Conservation (phyloP, 2,113 vertebrate genomes). For the Poicephalus gulielmi region DNA sequence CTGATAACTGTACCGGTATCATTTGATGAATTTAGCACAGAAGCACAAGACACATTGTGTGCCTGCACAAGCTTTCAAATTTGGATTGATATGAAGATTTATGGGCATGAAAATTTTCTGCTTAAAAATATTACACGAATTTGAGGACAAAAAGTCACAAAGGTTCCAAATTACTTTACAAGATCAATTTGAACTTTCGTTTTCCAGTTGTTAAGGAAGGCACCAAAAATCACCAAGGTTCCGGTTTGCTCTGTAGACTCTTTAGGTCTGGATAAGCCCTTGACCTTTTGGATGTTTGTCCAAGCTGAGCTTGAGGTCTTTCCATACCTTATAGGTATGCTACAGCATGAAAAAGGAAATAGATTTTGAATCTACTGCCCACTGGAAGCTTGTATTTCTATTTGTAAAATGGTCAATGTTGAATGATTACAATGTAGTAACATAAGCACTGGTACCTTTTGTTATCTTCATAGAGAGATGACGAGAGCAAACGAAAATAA, state of each 20-base stretch:
- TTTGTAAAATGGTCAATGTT: background rate
- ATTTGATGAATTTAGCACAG: background rate
- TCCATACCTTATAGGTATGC: background rate
- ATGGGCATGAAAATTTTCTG: background rate
- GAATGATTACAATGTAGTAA: background rate
- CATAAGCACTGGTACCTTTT: accelerated
- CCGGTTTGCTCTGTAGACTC: background rate
- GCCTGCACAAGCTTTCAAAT: background rate
- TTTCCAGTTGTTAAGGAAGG: background rate
- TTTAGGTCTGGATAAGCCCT: background rate
- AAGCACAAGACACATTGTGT: background rate
- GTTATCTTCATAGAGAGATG: background rate
- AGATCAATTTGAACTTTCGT: background rate
- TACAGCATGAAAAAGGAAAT: background rate
- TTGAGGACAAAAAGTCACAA: background rate
- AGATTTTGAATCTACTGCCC: background rate
- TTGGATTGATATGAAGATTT: background rate
- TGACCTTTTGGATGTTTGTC: background rate
- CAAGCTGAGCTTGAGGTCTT: background rate
- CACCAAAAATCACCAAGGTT: background rate
- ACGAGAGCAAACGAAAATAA: background rate
- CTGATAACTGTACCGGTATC: background rate
- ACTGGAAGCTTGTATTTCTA: background rate
- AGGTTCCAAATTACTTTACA: background rate
- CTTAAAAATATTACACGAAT: background rate